phyloP scores from a whole-genome alignment of 2,113 vertebrate species.

The Syngnathus scovelli region DNA sequence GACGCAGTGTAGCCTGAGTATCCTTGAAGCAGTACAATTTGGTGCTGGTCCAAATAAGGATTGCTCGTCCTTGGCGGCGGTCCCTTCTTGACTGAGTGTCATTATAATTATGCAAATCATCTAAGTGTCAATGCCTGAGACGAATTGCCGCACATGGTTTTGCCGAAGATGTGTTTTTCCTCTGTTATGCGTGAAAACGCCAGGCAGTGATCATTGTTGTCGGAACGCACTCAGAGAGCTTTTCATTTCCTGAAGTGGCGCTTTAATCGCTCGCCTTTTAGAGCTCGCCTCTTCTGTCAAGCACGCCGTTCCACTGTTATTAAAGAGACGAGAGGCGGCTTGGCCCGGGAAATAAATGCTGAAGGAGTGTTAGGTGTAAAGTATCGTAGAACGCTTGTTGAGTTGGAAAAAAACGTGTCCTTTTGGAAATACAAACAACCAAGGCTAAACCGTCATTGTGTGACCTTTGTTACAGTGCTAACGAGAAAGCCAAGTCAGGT shows the following conservation, averaged over 20 bases:
- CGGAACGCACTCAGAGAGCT: slow-evolving; percentile 19
- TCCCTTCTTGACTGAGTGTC: neutral
- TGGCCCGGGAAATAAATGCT: slow-evolving; percentile 18
- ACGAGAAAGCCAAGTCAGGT: neutral
- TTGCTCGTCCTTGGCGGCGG: slow-evolving; percentile 1
- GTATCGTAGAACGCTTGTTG: neutral
- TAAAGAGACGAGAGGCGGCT: slow-evolving; percentile 10
- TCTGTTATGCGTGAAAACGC: slow-evolving; percentile 30
- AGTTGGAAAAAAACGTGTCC: neutral
- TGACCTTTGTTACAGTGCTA: neutral
- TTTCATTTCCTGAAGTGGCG: slow-evolving; percentile 38
- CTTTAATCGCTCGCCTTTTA: slow-evolving; percentile 45
- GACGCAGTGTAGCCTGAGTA: neutral
- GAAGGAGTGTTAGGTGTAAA: slow-evolving; percentile 4
- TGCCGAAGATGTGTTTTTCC: slow-evolving; percentile 5
- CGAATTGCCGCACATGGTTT: neutral
- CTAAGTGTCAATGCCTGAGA: slow-evolving; percentile 2
- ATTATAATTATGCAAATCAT: slow-evolving; percentile 3
- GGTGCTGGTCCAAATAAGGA: neutral
- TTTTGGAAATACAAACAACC: neutral
- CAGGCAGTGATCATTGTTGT: slow-evolving; percentile 35
- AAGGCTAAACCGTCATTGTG: neutral
- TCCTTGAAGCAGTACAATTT: neutral
- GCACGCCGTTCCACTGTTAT: slow-evolving; percentile 1
- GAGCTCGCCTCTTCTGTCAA: slow-evolving; percentile 15